Evolutionary conservation across 2,113 vertebrate species (phyloP).

Genomic region (Syngnathus scovelli): DNA sequence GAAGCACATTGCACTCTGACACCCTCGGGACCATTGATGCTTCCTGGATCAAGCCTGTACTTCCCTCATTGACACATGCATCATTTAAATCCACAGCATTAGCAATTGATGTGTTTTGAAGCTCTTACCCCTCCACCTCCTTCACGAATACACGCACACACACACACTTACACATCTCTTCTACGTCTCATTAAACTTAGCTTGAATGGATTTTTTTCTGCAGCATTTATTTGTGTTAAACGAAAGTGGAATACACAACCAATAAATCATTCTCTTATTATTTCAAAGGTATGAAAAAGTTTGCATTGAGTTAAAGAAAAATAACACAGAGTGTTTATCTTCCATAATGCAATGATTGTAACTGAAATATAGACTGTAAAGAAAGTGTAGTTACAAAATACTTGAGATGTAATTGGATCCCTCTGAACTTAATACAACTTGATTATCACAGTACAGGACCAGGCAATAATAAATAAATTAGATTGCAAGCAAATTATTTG

Average conservation of each 20-base stretch:
- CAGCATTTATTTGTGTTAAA: slow-evolving; percentile 13
- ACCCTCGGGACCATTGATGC: slow-evolving; percentile 11
- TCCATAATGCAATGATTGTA: slow-evolving; percentile 1
- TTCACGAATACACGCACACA: not conserved
- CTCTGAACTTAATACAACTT: not conserved
- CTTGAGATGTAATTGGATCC: not conserved
- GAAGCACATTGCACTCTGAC: slow-evolving; percentile 18
- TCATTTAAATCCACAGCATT: slow-evolving; percentile 14
- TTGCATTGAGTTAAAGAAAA: not conserved
- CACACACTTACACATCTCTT: slow-evolving; percentile 28
- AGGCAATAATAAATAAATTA: not conserved
- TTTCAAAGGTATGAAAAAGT: slow-evolving; percentile 17
- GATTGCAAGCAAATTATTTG: too few relatives aligned
- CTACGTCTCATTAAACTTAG: slow-evolving; percentile 33
- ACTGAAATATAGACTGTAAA: not conserved
- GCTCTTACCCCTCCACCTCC: slow-evolving; percentile 1
- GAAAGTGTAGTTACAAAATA: not conserved
- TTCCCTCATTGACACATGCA: slow-evolving; percentile 21
- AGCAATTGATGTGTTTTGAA: slow-evolving; percentile 34
- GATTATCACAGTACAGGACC: not conserved
- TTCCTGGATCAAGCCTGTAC: slow-evolving; percentile 19
- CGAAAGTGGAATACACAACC: slow-evolving; percentile 14
- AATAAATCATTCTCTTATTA: slow-evolving; percentile 23
- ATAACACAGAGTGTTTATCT: not conserved
- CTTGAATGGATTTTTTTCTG: slow-evolving; percentile 10